A percentile compares a stretch with the other conserved stretches of the same genome.
These are phyloP conservation scores for Tineola bisselliella DNA, from an alignment of 2,888 invertebrate species.

Conservation along the genomic window DNA sequence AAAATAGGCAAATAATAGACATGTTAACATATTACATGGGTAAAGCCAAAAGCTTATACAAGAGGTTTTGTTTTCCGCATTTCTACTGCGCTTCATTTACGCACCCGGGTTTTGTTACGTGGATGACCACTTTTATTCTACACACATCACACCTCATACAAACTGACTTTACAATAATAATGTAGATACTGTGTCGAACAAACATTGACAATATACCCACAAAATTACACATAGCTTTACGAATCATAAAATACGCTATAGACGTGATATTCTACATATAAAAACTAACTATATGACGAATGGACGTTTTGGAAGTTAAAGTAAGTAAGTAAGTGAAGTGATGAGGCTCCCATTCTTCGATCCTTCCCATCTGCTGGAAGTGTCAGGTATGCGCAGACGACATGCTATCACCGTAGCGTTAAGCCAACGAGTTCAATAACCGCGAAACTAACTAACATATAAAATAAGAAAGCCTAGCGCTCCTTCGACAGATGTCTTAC, in stretches of 20 bases:
- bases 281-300: too few species aligned
- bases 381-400: not conserved
- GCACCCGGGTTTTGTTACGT: conserved; percentile 40
- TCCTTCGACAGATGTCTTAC: conserved; percentile 53
- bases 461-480: conserved; percentile 57
- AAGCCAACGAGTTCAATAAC: conserved; percentile 42
- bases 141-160: not conserved
- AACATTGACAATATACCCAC: not conserved
- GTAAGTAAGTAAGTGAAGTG: too few species aligned
- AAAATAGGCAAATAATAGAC: not conserved
- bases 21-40: not conserved
- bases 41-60: conserved; percentile 55
- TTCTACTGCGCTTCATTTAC: conserved; percentile 63
- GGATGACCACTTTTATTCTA: conserved; percentile 1
- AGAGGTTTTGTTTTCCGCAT: conserved; percentile 66
- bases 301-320: too few species aligned
- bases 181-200: not conserved
- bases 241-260: not conserved
- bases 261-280: too few species aligned
- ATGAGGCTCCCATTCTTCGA: not conserved
- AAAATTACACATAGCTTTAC: not conserved
- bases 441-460: conserved; percentile 46
- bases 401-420: conserved; percentile 17
- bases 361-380: conserved; percentile 15
- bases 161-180: not conserved